These are phyloP conservation scores for Drosophila obscura DNA, from an alignment of 1,140 invertebrate species.

Conservation along the genomic window DNA sequence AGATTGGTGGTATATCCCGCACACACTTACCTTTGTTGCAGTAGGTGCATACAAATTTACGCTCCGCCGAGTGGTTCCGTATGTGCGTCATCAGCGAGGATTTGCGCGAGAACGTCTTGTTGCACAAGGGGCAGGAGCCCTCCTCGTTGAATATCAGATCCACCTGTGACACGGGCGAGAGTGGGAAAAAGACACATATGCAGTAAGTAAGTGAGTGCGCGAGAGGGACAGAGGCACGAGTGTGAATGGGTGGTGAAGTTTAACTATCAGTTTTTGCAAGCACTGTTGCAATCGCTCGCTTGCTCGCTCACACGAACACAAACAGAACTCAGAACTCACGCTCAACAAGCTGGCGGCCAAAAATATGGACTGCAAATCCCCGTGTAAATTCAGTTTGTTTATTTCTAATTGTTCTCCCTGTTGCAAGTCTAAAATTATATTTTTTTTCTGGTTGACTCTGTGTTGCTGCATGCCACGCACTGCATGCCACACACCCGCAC, in stretches of 20 bases:
- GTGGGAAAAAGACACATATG: background rate
- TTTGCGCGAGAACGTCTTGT: constrained; percentile 86
- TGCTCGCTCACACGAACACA: constrained; percentile 9
- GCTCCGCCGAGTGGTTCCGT: constrained; percentile 86
- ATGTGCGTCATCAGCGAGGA: constrained; percentile 86
- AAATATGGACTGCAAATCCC: constrained; percentile 65
- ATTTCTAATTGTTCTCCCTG: constrained; percentile 31
- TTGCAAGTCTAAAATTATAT: constrained; percentile 38
- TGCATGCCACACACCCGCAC: constrained; percentile 69
- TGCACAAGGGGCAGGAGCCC: constrained; percentile 85
- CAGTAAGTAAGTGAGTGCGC: no score
- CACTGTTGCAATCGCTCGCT: constrained; percentile 15
- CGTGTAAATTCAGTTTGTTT: constrained; percentile 63
- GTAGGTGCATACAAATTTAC: constrained; percentile 86
- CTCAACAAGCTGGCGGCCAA: constrained; percentile 73
- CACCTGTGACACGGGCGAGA: constrained; percentile 53
- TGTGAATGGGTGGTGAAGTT: background rate
- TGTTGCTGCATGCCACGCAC: constrained; percentile 53
- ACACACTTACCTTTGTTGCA: constrained; percentile 85
- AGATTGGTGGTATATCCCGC: background rate
- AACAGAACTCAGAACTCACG: constrained; percentile 45
- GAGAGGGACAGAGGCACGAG: background rate
- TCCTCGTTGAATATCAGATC: constrained; percentile 84
- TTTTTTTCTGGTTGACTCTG: constrained; percentile 24
- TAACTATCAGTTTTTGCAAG: constrained; percentile 23